Evolutionary conservation across 2,797 vertebrate genomes (phyloP).

Genomic region (Sciurus vulgaris): DNA sequence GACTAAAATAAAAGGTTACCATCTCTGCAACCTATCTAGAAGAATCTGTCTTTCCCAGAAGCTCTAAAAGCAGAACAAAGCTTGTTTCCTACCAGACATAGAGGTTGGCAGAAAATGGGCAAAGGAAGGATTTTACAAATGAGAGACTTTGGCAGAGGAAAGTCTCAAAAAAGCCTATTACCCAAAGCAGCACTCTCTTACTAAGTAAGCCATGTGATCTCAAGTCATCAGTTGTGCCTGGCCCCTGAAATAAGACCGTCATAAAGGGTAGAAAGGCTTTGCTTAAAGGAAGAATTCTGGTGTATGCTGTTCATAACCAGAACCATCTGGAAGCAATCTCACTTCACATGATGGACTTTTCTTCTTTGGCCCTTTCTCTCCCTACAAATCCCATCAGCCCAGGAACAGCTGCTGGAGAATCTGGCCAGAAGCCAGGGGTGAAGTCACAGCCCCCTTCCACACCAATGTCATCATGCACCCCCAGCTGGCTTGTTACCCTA

Average conservation of each 20-base stretch:
- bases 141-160: neutral
- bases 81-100: neutral
- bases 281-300: slow-evolving; percentile 68
- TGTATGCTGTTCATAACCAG: slow-evolving; percentile 42
- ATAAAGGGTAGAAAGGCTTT: slow-evolving; percentile 27
- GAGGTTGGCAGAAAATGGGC: neutral
- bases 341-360: slow-evolving; percentile 77
- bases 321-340: slow-evolving; percentile 82
- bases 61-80: slow-evolving; percentile 12
- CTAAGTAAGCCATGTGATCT: slow-evolving; percentile 22
- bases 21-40: slow-evolving; percentile 46
- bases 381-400: slow-evolving; percentile 80
- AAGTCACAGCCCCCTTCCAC: slow-evolving; percentile 35
- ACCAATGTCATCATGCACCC: slow-evolving; percentile 13
- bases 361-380: slow-evolving; percentile 73
- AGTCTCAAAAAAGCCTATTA: neutral
- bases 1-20: slow-evolving; percentile 44
- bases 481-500: slow-evolving; percentile 3
- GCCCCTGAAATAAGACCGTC: slow-evolving; percentile 54
- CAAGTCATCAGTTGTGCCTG: neutral
- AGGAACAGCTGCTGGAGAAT: slow-evolving; percentile 80
- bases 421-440: slow-evolving; percentile 76
- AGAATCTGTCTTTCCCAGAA: slow-evolving; percentile 53
- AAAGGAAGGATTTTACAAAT: neutral
- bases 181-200: neutral